Base-by-base conservation (phyloP, 2,113 vertebrate species). In the Chionomys nivalis region DNA sequence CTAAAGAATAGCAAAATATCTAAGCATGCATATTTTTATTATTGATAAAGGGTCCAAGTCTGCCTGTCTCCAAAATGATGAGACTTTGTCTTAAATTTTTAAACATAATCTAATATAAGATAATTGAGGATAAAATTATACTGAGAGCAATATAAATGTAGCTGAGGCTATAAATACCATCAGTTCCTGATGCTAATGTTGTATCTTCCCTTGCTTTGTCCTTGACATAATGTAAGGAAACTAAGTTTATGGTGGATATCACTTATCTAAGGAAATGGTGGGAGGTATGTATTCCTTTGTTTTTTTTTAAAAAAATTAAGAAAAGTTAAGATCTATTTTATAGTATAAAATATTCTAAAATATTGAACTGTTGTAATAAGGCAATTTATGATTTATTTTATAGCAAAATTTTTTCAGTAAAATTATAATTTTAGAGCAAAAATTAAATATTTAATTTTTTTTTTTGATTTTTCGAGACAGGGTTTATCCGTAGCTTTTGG, bases 91-190 rank as follows among this genome's bases (percentile, higher is more conserved):
- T 92, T 97, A 88, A 93, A 95, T 79, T 93, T 96, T 96, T 96
- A 88, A 94, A 91, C 26, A 96, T 90, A 90, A 90, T 85, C 24
- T 88, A 94, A 94, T 94, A 86, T 70, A 82, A 10, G 42, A 88
- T 96, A 88, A 96, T 77, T 88, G 76, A 95, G 70, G 39, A 96
- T 96, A 47, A 97, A 96, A 92, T 94, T 91, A 89, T 94, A 96
- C 95, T 88, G 82, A 96, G 96, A 36, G 6, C n/a, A 87, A 78
- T 83, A 55, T 90, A 49, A 94, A 96, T 58, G 47, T 66, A 72
- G 58, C 52, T 66, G 4, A 79, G 11, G 14, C 44, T 92, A 89
- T 92, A 94, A 95, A 96, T 96, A 90, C 31, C 75, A 79, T 49
- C 58, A 81, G 16, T 70, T 85, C 7, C 33, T 93, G 44, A 93